phyloP scores from a whole-genome alignment of 2,113 vertebrate genomes.

The Sciurus niger region DNA sequence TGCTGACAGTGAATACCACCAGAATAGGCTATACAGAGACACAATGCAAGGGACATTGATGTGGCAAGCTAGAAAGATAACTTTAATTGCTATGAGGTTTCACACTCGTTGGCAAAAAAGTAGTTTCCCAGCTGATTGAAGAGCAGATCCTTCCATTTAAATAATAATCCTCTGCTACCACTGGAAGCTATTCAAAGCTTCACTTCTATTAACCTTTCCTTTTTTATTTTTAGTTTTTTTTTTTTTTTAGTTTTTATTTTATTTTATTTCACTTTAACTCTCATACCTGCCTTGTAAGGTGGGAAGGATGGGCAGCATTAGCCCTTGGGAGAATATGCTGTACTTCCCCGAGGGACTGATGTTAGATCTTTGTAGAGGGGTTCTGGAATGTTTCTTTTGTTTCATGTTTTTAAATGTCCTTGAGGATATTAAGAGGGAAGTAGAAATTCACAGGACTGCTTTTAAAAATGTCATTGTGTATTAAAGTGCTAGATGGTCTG shows the following conservation, averaged over 20 bases:
- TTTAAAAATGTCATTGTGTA: background rate
- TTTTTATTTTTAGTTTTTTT: background rate
- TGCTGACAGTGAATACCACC: constrained; percentile 41
- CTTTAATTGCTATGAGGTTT: constrained; percentile 73
- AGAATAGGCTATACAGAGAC: constrained; percentile 35
- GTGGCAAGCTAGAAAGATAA: constrained; percentile 65
- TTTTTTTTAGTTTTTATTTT: background rate
- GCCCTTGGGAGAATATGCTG: background rate
- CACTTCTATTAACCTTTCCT: background rate
- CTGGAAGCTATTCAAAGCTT: constrained; percentile 37
- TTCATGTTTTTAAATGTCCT: background rate
- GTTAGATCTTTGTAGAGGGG: background rate
- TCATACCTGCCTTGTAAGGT: background rate
- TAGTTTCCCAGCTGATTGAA: constrained; percentile 48
- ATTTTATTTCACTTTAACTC: background rate
- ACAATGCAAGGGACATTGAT: constrained; percentile 55
- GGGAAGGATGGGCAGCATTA: background rate
- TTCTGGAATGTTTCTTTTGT: constrained; percentile 30
- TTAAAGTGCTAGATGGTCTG: background rate
- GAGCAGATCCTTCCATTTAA: constrained; percentile 66
- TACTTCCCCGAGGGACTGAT: background rate
- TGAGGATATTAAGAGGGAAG: constrained; percentile 7
- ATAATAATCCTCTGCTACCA: constrained; percentile 38
- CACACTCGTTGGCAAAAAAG: constrained; percentile 56
- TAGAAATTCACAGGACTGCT: background rate